Conservation (phyloP, 2,888 invertebrate species). For the Aspidiotus destructor region DNA sequence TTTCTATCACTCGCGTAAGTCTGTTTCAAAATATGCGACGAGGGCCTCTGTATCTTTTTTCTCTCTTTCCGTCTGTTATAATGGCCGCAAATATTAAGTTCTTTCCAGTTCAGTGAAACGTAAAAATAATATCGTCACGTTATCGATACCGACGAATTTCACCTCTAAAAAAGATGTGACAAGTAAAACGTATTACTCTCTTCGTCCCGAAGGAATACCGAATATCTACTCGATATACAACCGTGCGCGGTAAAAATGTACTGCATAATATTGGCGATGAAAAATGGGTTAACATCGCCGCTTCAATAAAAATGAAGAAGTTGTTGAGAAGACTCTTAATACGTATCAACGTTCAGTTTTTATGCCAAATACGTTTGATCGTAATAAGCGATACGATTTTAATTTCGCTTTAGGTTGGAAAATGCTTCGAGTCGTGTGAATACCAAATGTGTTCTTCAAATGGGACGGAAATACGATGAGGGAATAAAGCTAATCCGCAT, state of each 20-base stretch:
- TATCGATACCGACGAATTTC: constrained; percentile 22
- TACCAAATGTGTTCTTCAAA: too few species aligned
- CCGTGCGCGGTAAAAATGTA: background rate
- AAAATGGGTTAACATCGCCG: too few species aligned
- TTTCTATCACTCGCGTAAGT: background rate
- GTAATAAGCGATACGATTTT: too few species aligned
- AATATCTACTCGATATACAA: constrained; percentile 8
- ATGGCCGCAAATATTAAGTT: constrained; percentile 29
- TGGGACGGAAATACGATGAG: too few species aligned
- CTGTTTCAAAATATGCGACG: constrained; percentile 1
- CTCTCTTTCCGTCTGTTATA: constrained; percentile 8
- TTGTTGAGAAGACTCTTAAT: too few species aligned
- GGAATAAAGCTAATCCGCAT: too few species aligned
- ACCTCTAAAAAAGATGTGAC: constrained; percentile 27
- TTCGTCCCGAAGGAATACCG: constrained; percentile 27
- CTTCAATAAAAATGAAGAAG: too few species aligned
- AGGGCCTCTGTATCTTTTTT: background rate
- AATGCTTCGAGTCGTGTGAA: too few species aligned
- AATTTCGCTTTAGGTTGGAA: too few species aligned
- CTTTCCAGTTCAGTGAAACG: constrained; percentile 30
- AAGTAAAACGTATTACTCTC: constrained; percentile 32
- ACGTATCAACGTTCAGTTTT: too few species aligned
- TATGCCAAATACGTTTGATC: too few species aligned
- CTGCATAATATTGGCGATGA: too few species aligned
- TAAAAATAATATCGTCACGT: constrained; percentile 29